Evolutionary conservation across 2,797 vertebrate genomes (phyloP), one percentile per base, ranked within the genome.

Genomic region (Rhincodon typus): DNA sequence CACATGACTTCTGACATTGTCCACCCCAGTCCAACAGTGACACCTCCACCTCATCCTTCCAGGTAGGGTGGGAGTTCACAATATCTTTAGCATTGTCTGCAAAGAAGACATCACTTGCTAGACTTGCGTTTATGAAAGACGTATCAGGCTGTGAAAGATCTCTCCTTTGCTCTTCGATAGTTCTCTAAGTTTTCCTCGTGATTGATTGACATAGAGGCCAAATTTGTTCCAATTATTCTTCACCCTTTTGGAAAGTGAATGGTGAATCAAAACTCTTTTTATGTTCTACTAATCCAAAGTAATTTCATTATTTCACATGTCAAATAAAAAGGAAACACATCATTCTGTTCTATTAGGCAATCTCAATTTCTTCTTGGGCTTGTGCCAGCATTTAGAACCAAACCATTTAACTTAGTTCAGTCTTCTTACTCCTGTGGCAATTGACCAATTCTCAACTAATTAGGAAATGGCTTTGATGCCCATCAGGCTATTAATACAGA

Each of bases 351-450:
- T 77, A 77, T n/a, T 53, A 50, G 94, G 70, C 70, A 95, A 77
- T 95, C 46, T n/a, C 72, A 77, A 95, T 95, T 77, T 95, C 94
- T 70, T n/a, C 5, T 95, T 95, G 94, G 94, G 53, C 50, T 23
- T 53, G 15, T 95, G 94, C 94, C 94, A 95, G 17, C 34, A 72
- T 46, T 91, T n/a, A 77, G 27, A 42, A 12, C 38, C 4, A 72
- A 94, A 94, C 3, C 70, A 77, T 77, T 94, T 72, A 94, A 74
- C 42, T 50, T 50, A 17, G 94, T 17, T 72, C 42, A 94, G 34
- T 50, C 94, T 53, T 53, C 74, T 94, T 74, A 30, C 69, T 70
- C 27, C 42, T 94, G 4, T 50, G 12, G 38, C 94, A 94, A 94
- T 50, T 94, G 94, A 74, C 67, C 42, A 50, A 42, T 72, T 94